Conservation (phyloP, 2,888 invertebrate genomes). For the Schrankia costaestrigalis region DNA sequence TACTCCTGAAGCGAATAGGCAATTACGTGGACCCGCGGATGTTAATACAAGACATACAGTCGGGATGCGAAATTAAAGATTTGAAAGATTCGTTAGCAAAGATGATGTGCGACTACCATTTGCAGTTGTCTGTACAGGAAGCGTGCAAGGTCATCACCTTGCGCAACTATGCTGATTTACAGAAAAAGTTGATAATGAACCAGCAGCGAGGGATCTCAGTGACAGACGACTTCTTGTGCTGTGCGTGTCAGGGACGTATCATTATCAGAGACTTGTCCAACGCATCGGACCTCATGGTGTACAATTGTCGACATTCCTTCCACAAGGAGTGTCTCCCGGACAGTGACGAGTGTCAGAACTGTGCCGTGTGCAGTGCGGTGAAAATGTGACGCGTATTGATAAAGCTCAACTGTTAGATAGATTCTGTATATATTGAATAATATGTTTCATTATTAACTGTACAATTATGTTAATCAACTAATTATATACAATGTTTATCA, state of each 20-base stretch:
- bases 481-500: constrained; percentile 35
- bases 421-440: constrained; percentile 36
- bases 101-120: constrained; percentile 96
- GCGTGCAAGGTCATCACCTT: constrained; percentile 95
- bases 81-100: constrained; percentile 94
- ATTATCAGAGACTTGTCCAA: constrained; percentile 86
- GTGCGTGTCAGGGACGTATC: constrained; percentile 88
- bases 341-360: constrained; percentile 50
- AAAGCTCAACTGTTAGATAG: constrained; percentile 52
- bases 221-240: constrained; percentile 88
- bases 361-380: constrained; percentile 68
- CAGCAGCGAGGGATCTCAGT: constrained; percentile 90
- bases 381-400: constrained; percentile 56
- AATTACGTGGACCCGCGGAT: constrained; percentile 94
- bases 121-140: constrained; percentile 95
- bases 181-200: constrained; percentile 88
- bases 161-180: constrained; percentile 92
- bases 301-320: constrained; percentile 94
- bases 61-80: constrained; percentile 92
- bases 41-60: constrained; percentile 91
- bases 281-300: constrained; percentile 87
- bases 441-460: constrained; percentile 35
- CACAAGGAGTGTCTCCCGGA: constrained; percentile 90
- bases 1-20: constrained; percentile 81
- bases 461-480: constrained; percentile 31